A percentile compares a stretch with the other conserved stretches of the same genome.
These are phyloP conservation scores for Carduelis carduelis DNA, from an alignment of 2,797 vertebrate species.

Conservation along the genomic window DNA sequence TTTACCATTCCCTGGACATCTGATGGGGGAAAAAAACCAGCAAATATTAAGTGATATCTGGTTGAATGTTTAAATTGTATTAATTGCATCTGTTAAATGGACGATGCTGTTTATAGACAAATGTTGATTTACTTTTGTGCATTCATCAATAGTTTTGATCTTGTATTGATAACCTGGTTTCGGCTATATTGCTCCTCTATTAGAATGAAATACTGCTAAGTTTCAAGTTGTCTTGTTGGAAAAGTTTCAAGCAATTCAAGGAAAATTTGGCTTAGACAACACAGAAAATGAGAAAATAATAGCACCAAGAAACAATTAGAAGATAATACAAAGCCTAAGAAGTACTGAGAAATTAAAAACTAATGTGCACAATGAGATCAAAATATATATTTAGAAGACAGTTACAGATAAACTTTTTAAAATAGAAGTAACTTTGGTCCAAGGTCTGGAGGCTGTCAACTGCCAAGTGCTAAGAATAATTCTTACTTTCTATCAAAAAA, in stretches of 20 bases:
- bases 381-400: not conserved
- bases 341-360: not conserved
- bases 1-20: not conserved
- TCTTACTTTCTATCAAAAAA: not conserved
- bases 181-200: not conserved
- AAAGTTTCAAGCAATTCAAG: not conserved
- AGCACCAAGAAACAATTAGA: not conserved
- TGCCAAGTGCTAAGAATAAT: not conserved
- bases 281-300: not conserved
- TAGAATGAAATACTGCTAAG: slow-evolving; percentile 35
- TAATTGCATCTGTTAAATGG: slow-evolving; percentile 24
- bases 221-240: not conserved
- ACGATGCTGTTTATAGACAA: slow-evolving; percentile 24
- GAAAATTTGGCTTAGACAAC: not conserved
- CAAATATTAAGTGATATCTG: not conserved
- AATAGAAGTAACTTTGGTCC: not conserved
- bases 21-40: not conserved
- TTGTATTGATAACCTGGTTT: slow-evolving; percentile 32
- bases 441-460: not conserved
- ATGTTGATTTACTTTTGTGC: slow-evolving; percentile 36
- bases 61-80: slow-evolving; percentile 39
- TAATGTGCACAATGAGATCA: not conserved
- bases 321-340: not conserved
- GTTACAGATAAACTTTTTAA: not conserved
- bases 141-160: slow-evolving; percentile 65